phyloP scores from a whole-genome alignment of 2,888 invertebrate species.

The Dexiosoma caninum region DNA sequence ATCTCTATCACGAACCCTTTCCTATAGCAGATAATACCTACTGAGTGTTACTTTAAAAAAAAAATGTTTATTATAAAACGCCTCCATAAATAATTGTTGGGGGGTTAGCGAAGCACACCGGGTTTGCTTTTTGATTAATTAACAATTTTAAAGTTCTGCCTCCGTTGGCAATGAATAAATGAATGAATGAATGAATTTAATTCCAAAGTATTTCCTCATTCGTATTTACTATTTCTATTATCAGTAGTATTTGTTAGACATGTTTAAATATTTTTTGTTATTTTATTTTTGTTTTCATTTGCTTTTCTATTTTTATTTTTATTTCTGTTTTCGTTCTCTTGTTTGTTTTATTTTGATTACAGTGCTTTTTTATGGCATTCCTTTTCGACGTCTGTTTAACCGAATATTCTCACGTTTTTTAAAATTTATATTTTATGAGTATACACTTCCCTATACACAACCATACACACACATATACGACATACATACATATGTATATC shows the following conservation, averaged over 20 bases:
- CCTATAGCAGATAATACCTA: no score
- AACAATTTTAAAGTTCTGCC: slow-evolving; percentile 30
- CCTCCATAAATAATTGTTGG: no score
- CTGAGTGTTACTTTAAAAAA: no score
- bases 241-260: slow-evolving; percentile 19
- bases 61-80: no score
- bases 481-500: background rate
- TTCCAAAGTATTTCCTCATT: slow-evolving; percentile 4
- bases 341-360: slow-evolving; percentile 50
- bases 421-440: background rate
- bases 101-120: no score
- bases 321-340: slow-evolving; percentile 16
- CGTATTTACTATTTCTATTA: slow-evolving; percentile 31
- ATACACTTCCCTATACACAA: background rate
- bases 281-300: slow-evolving; percentile 20
- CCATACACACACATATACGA: background rate
- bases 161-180: slow-evolving; percentile 21
- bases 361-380: slow-evolving; percentile 37
- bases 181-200: slow-evolving; percentile 39
- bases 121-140: no score
- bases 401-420: slow-evolving; percentile 43
- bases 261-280: slow-evolving; percentile 14
- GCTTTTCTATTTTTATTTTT: background rate
- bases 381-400: slow-evolving; percentile 11
- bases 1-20: no score